phyloP scores from a whole-genome alignment of 2,797 vertebrate species.

The Coregonus suidteri region DNA sequence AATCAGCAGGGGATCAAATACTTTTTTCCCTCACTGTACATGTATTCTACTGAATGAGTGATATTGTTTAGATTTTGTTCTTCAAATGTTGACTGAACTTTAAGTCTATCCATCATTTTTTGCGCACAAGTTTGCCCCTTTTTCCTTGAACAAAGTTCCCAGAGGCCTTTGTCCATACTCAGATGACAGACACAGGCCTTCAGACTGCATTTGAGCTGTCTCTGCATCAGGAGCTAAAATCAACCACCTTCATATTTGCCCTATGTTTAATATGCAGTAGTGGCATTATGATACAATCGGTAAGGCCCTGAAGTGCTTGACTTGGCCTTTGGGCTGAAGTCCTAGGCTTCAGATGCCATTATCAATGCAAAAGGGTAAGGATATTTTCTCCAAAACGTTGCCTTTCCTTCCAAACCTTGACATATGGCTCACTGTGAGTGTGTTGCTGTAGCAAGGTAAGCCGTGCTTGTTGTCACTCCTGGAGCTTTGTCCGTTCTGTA shows the following conservation, averaged over 20 bases:
- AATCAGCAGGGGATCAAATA: too few species aligned
- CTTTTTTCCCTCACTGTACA: too few species aligned
- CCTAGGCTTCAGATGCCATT: slow-evolving; percentile 5
- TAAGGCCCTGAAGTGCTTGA: slow-evolving; percentile 3
- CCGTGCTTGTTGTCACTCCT: slow-evolving; percentile 30
- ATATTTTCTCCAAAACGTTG: slow-evolving; percentile 2
- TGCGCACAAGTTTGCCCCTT: too few species aligned
- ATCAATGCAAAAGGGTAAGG: slow-evolving; percentile 26
- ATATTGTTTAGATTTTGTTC: too few species aligned
- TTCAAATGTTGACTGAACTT: too few species aligned
- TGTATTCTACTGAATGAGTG: neutral
- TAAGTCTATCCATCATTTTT: too few species aligned
- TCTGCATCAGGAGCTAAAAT: neutral
- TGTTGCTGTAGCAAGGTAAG: slow-evolving; percentile 17
- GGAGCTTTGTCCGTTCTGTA: slow-evolving; percentile 34
- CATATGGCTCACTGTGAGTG: neutral
- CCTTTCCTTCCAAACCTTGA: slow-evolving; percentile 11
- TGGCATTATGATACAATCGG: slow-evolving; percentile 11
- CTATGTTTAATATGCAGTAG: neutral
- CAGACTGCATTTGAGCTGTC: neutral
- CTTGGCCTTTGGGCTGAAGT: slow-evolving; percentile 3
- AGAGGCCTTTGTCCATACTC: neutral
- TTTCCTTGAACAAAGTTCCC: too few species aligned
- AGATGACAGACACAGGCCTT: neutral
- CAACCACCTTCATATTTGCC: neutral